These are phyloP conservation scores for Tiliacea aurago DNA, from an alignment of 2,888 invertebrate genomes.

Conservation along the genomic window DNA sequence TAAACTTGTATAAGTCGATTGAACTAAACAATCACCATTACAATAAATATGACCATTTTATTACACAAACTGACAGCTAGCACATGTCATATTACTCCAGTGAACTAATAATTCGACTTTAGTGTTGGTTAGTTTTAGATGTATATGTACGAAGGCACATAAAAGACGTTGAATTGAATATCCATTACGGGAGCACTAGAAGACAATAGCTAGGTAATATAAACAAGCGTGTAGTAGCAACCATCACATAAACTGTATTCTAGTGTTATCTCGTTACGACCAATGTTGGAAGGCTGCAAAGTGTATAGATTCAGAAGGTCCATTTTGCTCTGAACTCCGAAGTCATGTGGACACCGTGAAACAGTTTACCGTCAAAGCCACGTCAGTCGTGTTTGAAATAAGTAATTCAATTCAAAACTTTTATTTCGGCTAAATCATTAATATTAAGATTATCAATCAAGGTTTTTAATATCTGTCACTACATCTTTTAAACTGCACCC, in stretches of 20 bases:
- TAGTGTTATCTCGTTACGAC: constrained; percentile 68
- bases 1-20: too few relatives aligned
- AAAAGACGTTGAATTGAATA: constrained; percentile 56
- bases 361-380: not conserved
- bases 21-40: too few relatives aligned
- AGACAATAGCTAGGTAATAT: constrained; percentile 53
- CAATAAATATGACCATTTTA: too few relatives aligned
- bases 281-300: constrained; percentile 35
- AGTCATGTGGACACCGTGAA: not conserved
- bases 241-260: constrained; percentile 70
- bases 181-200: constrained; percentile 41
- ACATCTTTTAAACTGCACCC: too few relatives aligned
- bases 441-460: too few relatives aligned
- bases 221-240: constrained; percentile 50
- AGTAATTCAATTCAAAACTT: too few relatives aligned
- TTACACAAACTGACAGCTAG: too few relatives aligned
- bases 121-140: constrained; percentile 1
- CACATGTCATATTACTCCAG: too few relatives aligned
- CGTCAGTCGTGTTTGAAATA: not conserved
- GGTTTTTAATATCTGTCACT: too few relatives aligned
- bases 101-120: too few relatives aligned
- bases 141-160: constrained; percentile 3
- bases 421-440: too few relatives aligned
- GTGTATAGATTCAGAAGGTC: constrained; percentile 31
- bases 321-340: not conserved